Base-by-base conservation (phyloP, 2,797 vertebrate species). In the Heterohyrax brucei region DNA sequence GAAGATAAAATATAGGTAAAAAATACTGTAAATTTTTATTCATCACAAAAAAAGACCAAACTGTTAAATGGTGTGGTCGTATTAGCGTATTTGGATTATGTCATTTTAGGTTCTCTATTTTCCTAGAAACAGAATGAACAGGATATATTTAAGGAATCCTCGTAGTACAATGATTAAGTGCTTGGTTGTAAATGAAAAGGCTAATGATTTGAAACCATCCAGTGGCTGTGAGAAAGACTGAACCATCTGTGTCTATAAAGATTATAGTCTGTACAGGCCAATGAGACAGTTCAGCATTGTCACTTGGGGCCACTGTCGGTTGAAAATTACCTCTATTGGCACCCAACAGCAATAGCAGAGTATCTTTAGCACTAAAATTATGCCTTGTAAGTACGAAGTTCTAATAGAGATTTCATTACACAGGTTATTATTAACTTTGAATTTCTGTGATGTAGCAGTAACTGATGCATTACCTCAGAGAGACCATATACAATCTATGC, bases 1-100 rank as follows among this genome's bases (percentile, higher is more conserved):
- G 30, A 99, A 99, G 98, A 99, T 99, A 98, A 99, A 99, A 97
- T 99, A 99, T 98, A 99, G 99, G 99, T 99, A 98, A 97, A 39
- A 22, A 93, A 39, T 56, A 19, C 26, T 90, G 68, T 30, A 7
- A 3, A 77, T 9, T 24, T 64, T 48, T 84, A 10, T 82, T 89
- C 72, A 86, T 91, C 78, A 59, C 30, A 75, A 83, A 83, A 62
- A 30, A 94, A 87, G 53, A 72, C n/a, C 24, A 75, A 53, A 21
- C n/a, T 80, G 2, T 83, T 96, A 78, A 64, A 62, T 86, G 62
- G 50, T 26, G 5, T 82, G 75, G 19, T 70, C n/a, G 19, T 85
- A 70, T 10, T 61, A 62, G 16, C 12, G 5, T 46, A 9, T 92
- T 87, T 82, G 46, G 33, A 22, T 77, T 93, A 12, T 26, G 46